Conservation (phyloP, 2,888 invertebrate species). For the Nomada ruficornis region DNA sequence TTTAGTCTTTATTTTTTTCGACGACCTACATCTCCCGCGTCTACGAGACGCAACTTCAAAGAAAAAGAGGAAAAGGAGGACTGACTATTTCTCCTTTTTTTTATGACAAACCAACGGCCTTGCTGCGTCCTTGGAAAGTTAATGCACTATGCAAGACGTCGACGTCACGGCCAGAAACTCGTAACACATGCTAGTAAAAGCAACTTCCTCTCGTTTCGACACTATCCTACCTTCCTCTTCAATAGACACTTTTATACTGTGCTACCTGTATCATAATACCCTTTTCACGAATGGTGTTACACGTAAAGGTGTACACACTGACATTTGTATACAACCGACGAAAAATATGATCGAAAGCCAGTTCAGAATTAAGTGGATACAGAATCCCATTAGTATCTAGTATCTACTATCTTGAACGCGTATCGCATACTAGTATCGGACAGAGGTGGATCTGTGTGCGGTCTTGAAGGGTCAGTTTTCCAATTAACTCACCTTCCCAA, state of each 20-base stretch:
- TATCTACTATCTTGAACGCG: too few species aligned
- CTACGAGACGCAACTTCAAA: neutral
- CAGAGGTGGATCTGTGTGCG: neutral
- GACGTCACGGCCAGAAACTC: neutral
- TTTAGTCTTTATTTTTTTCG: constrained; percentile 33
- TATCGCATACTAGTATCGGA: too few species aligned
- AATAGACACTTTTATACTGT: too few species aligned
- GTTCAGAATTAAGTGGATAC: too few species aligned
- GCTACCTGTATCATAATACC: too few species aligned
- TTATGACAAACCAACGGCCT: constrained; percentile 19
- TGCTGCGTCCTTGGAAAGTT: constrained; percentile 43
- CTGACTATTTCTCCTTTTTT: constrained; percentile 15
- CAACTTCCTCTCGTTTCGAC: too few species aligned
- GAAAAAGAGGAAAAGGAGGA: constrained; percentile 31
- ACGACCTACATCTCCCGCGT: constrained; percentile 45
- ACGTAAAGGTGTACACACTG: too few species aligned
- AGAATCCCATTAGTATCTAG: too few species aligned
- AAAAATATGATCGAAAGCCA: too few species aligned
- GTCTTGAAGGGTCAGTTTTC: constrained; percentile 24
- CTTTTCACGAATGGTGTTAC: too few species aligned
- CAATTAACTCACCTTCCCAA: neutral
- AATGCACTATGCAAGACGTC: constrained; percentile 45
- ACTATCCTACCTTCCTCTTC: too few species aligned
- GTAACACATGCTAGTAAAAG: neutral
- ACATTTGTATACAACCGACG: too few species aligned